A percentile compares a stretch with the other conserved stretches of the same genome.
Evolutionary conservation across 30 jellyfish, hydroid and myxozoan species (phyloP).

Genomic region (Aurelia sp.): DNA sequence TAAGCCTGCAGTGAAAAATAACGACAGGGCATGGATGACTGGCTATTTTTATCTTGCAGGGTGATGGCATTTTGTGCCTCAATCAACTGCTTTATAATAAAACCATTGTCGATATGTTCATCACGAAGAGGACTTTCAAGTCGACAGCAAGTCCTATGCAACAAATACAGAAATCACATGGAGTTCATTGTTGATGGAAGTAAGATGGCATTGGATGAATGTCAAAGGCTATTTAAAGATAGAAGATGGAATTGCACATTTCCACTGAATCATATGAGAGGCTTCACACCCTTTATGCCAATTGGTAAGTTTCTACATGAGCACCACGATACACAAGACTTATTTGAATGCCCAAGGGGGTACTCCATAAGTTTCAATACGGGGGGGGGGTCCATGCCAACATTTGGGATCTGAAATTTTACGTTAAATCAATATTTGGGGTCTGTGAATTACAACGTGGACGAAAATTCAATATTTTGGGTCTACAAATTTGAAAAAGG

Average conservation of each 20-base stretch:
- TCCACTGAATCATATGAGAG: constrained; percentile 71
- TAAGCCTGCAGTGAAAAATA: no score
- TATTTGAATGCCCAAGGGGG: no score
- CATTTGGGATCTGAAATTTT: no score
- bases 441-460: no score
- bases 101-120: constrained; percentile 85
- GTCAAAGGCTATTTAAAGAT: constrained; percentile 82
- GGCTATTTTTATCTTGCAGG: constrained; percentile 7
- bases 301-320: constrained; percentile 57
- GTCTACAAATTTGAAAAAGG: no score
- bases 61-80: not conserved
- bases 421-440: no score
- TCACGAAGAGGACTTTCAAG: constrained; percentile 84
- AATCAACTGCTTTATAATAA: constrained; percentile 53
- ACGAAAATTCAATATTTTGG: no score
- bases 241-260: constrained; percentile 97
- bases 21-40: not conserved
- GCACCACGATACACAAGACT: no score
- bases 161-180: constrained; percentile 85
- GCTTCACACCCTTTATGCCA: constrained; percentile 78
- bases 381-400: no score
- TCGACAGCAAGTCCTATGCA: constrained; percentile 76
- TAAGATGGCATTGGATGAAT: constrained; percentile 84
- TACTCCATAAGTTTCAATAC: no score
- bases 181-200: constrained; percentile 90